Evolutionary conservation across 2,888 invertebrate species (phyloP).

Genomic region (Zaprionus bogoriensis): DNA sequence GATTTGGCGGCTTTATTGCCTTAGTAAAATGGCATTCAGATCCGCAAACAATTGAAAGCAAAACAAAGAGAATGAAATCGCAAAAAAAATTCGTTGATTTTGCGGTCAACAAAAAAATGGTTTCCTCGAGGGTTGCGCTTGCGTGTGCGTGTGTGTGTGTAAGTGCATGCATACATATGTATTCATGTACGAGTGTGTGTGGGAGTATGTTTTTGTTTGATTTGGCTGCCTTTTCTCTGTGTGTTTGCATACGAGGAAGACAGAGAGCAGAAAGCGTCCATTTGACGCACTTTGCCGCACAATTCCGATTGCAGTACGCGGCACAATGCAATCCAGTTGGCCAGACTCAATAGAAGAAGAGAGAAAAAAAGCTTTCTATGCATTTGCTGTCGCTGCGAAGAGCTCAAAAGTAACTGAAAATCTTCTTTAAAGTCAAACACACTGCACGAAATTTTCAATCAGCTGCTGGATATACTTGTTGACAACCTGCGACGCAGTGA

Average conservation of each 20-base stretch:
- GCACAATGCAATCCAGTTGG: conserved; percentile 13
- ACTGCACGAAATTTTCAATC: no score
- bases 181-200: no score
- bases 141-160: not conserved
- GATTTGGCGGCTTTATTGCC: conserved; percentile 10
- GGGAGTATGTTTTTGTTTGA: conserved; percentile 21
- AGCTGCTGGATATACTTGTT: conserved; percentile 1
- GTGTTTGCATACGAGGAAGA: conserved; percentile 37
- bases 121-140: not conserved
- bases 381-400: no score
- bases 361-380: not conserved
- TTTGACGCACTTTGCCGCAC: conserved; percentile 18
- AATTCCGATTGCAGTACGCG: conserved; percentile 4
- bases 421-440: not conserved
- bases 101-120: conserved; percentile 25
- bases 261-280: conserved; percentile 32
- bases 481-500: conserved; percentile 14
- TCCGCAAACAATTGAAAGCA: conserved; percentile 20
- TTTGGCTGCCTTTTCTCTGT: conserved; percentile 27
- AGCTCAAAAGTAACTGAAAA: not conserved
- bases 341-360: not conserved
- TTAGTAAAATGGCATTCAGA: conserved; percentile 24
- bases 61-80: conserved; percentile 18
- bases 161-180: not conserved
- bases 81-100: conserved; percentile 22